Evolutionary conservation across 2,113 vertebrate species (phyloP), one percentile per base, ranked within the genome.

Genomic region (Chloropsis hardwickii): DNA sequence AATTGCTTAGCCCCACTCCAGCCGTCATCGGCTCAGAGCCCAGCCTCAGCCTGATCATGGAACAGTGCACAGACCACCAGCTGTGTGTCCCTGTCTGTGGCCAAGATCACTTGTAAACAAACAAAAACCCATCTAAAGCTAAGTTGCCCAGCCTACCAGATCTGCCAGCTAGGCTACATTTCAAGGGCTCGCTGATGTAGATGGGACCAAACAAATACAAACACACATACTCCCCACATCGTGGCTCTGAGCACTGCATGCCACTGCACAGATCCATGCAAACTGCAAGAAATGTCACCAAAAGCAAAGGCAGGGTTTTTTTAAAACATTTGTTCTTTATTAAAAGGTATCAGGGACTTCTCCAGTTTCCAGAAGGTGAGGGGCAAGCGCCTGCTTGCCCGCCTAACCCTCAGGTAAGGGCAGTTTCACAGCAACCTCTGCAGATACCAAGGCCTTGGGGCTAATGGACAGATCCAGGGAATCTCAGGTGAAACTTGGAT

Each of bases 91-190:
- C 77, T 45, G 8, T 57, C 81, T 57, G 54, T 2, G 7, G 94
- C 92, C 92, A 94, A 86, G 45, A 91, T 35, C 72, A 70, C 60
- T 81, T 53, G 81, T 78, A 94, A 93, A 91, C 81, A 93, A 73
- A 91, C 23, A 56, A 89, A 56, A 81, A 67, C 5, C 0, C 29
- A 37, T 56, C 48, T 58, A 69, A 86, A 95, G 42, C 84, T 6
- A 73, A 47, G 56, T 45, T 86, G 91, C 64, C 50, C 67, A 89
- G 77, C 40, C 58, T 65, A 48, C 39, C 64, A 70, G 77, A 44
- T 51, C 85, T 84, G 90, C 76, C 84, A 84, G 81, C 50, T 40
- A 72, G 81, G 77, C 87, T 77, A 19, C 28, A 18, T 73, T 91
- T 94, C 84, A 86, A 61, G 50, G 33, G 42, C 69, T 93, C 0